phyloP scores from a whole-genome alignment of 2,888 invertebrate genomes.

The Hyles lineata region DNA sequence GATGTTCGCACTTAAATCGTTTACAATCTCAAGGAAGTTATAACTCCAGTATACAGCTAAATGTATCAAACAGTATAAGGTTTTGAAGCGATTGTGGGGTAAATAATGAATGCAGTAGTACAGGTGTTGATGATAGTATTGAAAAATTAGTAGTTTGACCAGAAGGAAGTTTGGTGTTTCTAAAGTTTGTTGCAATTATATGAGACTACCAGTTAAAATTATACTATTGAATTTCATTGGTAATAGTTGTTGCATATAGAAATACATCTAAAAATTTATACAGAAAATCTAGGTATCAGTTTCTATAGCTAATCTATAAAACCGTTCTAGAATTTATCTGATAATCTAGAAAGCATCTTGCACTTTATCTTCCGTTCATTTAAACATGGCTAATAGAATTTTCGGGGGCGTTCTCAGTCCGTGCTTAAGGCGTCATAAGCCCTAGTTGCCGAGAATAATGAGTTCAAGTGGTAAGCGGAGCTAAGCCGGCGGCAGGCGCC shows the following conservation, averaged over 20 bases:
- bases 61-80: slow-evolving; percentile 55
- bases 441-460: slow-evolving; percentile 45
- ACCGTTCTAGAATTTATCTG: not conserved
- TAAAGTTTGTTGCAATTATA: no score
- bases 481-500: slow-evolving; percentile 15
- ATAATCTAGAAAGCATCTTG: not conserved
- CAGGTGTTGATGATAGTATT: not conserved
- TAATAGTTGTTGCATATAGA: no score
- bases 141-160: not conserved
- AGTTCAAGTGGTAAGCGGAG: slow-evolving; percentile 44
- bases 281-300: not conserved
- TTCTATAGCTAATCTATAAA: not conserved
- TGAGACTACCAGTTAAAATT: no score
- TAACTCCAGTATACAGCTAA: not conserved
- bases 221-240: no score
- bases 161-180: no score
- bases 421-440: slow-evolving; percentile 16
- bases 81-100: slow-evolving; percentile 34
- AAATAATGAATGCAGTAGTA: slow-evolving; percentile 44
- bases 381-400: slow-evolving; percentile 45
- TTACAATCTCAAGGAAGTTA: not conserved
- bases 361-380: slow-evolving; percentile 8
- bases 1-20: slow-evolving; percentile 34
- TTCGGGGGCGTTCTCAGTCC: slow-evolving; percentile 38
- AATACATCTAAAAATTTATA: no score